Conservation (phyloP, 1,140 invertebrate species). For the Gryllus bimaculatus region DNA sequence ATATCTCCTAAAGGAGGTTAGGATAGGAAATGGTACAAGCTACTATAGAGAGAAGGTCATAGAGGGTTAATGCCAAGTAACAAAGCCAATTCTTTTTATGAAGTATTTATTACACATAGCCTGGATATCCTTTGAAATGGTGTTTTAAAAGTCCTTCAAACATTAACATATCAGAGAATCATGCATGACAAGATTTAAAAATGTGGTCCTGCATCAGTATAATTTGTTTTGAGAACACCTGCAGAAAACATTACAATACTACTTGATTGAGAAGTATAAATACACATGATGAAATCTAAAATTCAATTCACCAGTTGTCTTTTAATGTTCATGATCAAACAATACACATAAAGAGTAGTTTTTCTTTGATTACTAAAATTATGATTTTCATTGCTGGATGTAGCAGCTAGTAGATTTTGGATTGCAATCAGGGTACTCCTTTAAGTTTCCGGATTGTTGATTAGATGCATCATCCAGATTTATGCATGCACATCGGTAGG, state of each 20-base stretch:
- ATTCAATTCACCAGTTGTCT: neutral
- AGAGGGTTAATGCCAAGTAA: no score
- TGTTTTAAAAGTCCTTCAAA: neutral
- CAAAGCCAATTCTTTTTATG: no score
- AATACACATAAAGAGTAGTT: neutral
- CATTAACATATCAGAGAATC: neutral
- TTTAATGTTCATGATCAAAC: neutral
- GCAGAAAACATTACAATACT: neutral
- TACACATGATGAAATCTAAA: neutral
- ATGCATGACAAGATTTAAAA: no score
- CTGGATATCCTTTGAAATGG: neutral
- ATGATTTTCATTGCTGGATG: neutral
- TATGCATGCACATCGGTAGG: constrained; percentile 73
- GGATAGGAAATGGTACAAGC: no score
- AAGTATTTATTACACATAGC: no score
- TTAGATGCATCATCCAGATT: constrained; percentile 41
- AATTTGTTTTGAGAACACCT: neutral
- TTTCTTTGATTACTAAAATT: neutral
- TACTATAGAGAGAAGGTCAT: no score
- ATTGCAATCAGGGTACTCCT: constrained; percentile 50
- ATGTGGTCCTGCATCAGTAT: neutral
- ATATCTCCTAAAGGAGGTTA: no score
- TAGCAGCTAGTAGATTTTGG: constrained; percentile 21
- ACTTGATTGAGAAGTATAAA: neutral
- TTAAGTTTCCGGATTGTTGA: constrained; percentile 42